Evolutionary conservation across 2,113 vertebrate species (phyloP), one percentile per base, ranked within the genome.

Genomic region (Centropus unirufus): DNA sequence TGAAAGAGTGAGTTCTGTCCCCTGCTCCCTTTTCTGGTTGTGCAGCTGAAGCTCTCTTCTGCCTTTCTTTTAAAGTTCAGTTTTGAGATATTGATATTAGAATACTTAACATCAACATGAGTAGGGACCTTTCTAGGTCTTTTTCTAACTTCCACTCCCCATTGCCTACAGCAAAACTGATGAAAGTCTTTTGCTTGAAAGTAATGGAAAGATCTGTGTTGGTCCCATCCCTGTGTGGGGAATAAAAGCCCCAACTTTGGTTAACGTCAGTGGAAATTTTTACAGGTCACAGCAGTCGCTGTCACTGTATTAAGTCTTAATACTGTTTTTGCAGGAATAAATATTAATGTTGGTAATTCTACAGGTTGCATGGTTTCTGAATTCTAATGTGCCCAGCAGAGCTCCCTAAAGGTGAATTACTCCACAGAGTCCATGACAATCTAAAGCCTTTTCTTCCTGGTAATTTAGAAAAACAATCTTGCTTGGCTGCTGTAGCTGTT

Each of bases 401-500:
- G 42, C 14, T 94, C 63, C 83, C 70, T 62, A 83, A 91, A 88
- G 75, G 55, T 91, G 72, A 93, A 61, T 63, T 54, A 90, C 26
- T 74, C 32, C 8, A 7, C 67, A 66, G 82, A 69, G 82, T 79
- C 74, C 36, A 22, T 32, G 82, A 36, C 40, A 91, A 55, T 34
- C n/a, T 16, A 83, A 87, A 92, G 11, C 22, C 36, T 79, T 79
- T 77, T 74, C 63, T 83, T 85, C 46, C 58, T 82, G 61, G 32
- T 64, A 70, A 91, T 95, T 88, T 96, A 70, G 77, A 79, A 96
- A 75, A 87, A 63, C 34, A 59, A 17, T 77, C 67, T 92, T 68
- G 23, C 72, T 83, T 22, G 89, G 63, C 87, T 70, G 58, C 72
- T 73, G 63, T 89, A 95, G 95, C 58, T 89, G 70, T 10, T 94